phyloP scores from a whole-genome alignment of 2,113 vertebrate genomes.

The Amazona vittata region DNA sequence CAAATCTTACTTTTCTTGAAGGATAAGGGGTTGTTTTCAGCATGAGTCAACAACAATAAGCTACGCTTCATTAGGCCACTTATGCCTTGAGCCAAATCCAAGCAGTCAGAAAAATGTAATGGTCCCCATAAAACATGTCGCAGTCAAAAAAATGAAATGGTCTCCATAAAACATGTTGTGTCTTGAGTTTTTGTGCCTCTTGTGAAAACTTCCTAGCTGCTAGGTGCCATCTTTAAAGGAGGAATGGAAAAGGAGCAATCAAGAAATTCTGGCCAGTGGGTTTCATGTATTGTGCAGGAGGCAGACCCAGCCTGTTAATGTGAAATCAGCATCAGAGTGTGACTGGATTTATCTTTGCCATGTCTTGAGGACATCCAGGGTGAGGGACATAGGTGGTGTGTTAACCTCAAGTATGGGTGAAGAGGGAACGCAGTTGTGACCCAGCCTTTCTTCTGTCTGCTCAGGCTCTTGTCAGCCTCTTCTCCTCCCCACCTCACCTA shows the following conservation, averaged over 20 bases:
- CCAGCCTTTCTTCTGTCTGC: background rate
- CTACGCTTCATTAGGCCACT: background rate
- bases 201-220: background rate
- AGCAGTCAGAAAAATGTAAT: background rate
- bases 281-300: background rate
- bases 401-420: background rate
- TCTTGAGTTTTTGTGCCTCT: background rate
- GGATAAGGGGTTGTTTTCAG: background rate
- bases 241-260: background rate
- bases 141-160: background rate
- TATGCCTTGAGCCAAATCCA: background rate
- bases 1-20: background rate
- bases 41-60: background rate
- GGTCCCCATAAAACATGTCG: background rate
- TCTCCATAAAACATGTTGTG: background rate
- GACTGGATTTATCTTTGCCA: background rate
- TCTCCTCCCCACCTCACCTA: background rate
- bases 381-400: background rate
- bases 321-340: background rate
- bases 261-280: background rate
- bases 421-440: background rate
- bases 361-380: background rate
- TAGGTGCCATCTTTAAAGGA: too few species aligned
- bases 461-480: background rate
- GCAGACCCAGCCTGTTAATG: background rate